These are phyloP conservation scores for Pogoniulus pusillus DNA, from an alignment of 2,797 vertebrate genomes.

Conservation along the genomic window DNA sequence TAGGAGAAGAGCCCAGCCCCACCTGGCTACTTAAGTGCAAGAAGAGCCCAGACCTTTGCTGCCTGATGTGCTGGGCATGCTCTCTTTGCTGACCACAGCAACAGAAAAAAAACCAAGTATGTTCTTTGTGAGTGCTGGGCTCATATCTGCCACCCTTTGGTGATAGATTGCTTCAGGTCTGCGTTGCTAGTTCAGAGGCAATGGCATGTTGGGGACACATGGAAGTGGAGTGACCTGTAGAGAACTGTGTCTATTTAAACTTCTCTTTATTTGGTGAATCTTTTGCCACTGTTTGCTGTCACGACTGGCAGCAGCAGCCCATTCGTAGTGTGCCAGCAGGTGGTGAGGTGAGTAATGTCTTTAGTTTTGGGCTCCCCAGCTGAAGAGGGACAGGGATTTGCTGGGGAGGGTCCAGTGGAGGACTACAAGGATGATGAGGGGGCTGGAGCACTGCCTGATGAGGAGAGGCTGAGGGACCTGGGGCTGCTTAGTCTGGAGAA, in stretches of 20 bases:
- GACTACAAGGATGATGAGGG: no score
- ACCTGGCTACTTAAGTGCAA: not conserved
- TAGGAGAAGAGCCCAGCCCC: no score
- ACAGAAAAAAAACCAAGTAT: slow-evolving; percentile 12
- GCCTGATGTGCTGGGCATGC: not conserved
- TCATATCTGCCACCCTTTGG: not conserved
- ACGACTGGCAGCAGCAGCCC: not conserved
- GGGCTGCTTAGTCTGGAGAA: no score
- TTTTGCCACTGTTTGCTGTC: not conserved
- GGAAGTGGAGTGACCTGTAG: not conserved
- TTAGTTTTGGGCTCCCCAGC: no score
- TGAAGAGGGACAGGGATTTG: no score
- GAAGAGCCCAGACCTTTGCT: not conserved
- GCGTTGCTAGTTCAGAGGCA: not conserved
- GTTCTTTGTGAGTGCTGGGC: not conserved
- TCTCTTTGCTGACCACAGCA: slow-evolving; percentile 32
- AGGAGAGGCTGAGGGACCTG: no score
- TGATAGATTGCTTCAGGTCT: not conserved
- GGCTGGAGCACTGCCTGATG: not conserved
- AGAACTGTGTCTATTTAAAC: not conserved
- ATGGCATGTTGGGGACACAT: not conserved
- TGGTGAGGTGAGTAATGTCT: not conserved
- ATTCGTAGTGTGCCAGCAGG: not conserved
- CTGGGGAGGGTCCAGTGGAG: no score
- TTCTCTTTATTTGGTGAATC: not conserved